Percentiles rank a stretch among this genome's conserved stretches.
These are phyloP conservation scores for Agonopterix arenella DNA, from an alignment of 2,888 invertebrate genomes.

Conservation along the genomic window DNA sequence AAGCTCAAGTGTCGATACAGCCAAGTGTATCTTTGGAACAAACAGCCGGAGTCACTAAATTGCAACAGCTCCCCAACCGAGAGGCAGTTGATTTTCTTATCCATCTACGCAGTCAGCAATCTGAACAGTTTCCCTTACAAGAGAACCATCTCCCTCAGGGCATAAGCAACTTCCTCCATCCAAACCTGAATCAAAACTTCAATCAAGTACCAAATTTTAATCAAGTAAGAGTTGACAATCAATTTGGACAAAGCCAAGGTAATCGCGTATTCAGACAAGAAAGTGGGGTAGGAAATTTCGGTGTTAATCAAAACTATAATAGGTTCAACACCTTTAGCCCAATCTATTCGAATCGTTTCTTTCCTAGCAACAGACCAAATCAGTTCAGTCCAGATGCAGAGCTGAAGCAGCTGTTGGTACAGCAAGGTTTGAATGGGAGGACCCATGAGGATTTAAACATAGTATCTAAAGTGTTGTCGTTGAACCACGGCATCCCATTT, in stretches of 20 bases:
- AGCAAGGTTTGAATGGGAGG: conserved; percentile 80
- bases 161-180: conserved; percentile 55
- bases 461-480: conserved; percentile 86
- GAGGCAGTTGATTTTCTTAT: conserved; percentile 75
- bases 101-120: conserved; percentile 60
- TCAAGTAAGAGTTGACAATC: conserved; percentile 45
- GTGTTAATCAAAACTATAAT: conserved; percentile 66
- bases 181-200: conserved; percentile 38
- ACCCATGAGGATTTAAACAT: conserved; percentile 86
- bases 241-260: conserved; percentile 47
- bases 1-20: conserved; percentile 65
- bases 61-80: conserved; percentile 76
- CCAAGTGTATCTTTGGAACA: conserved; percentile 61
- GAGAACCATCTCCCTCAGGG: conserved; percentile 69
- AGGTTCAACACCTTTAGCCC: conserved; percentile 53
- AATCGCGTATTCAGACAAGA: conserved; percentile 76
- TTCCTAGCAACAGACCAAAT: conserved; percentile 49
- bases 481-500: conserved; percentile 83
- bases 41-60: conserved; percentile 48
- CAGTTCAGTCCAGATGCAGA: conserved; percentile 68
- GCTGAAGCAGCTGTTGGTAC: conserved; percentile 79
- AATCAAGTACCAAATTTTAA: conserved; percentile 51
- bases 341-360: conserved; percentile 44
- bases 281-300: conserved; percentile 79
- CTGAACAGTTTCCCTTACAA: conserved; percentile 63